Evolutionary conservation across 2,888 invertebrate species (phyloP).

Genomic region (Heliconius ethilla): DNA sequence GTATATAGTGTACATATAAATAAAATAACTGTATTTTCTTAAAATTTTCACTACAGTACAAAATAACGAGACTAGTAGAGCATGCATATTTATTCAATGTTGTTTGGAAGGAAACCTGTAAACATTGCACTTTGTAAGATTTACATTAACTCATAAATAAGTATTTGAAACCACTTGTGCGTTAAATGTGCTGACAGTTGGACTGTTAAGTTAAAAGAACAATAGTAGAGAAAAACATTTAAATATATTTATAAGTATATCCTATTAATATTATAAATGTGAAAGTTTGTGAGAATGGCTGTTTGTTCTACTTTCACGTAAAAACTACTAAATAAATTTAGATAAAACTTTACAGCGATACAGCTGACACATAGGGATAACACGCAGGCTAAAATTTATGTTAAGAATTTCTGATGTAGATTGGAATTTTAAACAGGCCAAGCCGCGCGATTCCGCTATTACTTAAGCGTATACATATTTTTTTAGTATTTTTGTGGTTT

Average conservation of each 20-base stretch:
- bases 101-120: not conserved
- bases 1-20: not conserved
- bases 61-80: not conserved
- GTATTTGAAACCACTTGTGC: conserved; percentile 2
- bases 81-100: not conserved
- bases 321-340: too few relatives aligned
- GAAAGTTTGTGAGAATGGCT: too few relatives aligned
- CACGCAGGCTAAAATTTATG: too few relatives aligned
- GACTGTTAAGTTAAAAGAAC: not conserved
- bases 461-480: too few relatives aligned
- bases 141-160: not conserved
- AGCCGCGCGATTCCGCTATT: too few relatives aligned
- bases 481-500: not conserved
- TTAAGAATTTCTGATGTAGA: too few relatives aligned
- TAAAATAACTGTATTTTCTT: not conserved
- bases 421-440: too few relatives aligned
- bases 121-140: not conserved
- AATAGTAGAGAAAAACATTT: not conserved
- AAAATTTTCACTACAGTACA: not conserved
- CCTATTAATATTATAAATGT: too few relatives aligned
- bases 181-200: not conserved
- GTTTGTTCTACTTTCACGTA: too few relatives aligned
- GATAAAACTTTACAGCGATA: too few relatives aligned
- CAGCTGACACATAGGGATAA: too few relatives aligned
- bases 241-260: too few relatives aligned